These are phyloP conservation scores for Diabrotica undecimpunctata DNA, from an alignment of 1,140 invertebrate genomes.

Conservation along the genomic window DNA sequence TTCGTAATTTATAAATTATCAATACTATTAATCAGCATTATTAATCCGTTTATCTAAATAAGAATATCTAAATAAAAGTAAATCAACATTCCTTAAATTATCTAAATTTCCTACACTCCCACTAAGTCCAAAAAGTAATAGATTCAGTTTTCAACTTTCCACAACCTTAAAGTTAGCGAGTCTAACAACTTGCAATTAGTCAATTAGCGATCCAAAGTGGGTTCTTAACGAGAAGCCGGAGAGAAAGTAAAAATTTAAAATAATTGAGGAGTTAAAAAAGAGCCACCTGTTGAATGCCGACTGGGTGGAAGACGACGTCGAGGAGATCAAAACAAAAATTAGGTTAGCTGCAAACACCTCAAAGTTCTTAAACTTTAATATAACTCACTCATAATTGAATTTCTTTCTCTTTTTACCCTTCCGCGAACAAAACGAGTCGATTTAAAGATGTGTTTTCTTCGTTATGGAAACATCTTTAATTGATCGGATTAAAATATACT, in stretches of 20 bases:
- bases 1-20: too few relatives aligned
- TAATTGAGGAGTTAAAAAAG: conserved; percentile 29
- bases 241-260: conserved; percentile 36
- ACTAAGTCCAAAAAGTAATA: background rate
- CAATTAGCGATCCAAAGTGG: conserved; percentile 1
- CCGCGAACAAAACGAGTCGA: background rate
- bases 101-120: too few relatives aligned
- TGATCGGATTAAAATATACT: too few relatives aligned
- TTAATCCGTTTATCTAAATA: too few relatives aligned
- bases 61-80: too few relatives aligned
- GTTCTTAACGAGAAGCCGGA: conserved; percentile 1
- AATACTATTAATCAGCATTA: too few relatives aligned
- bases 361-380: conserved; percentile 34
- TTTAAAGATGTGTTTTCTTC: too few relatives aligned
- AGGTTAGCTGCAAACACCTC: conserved; percentile 37
- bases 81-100: too few relatives aligned
- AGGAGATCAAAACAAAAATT: conserved; percentile 30
- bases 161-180: background rate
- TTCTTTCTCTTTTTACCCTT: conserved; percentile 18
- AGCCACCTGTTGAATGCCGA: conserved; percentile 34
- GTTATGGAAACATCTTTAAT: too few relatives aligned
- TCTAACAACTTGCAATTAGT: conserved; percentile 1
- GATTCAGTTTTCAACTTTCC: background rate
- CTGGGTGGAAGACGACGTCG: conserved; percentile 12
- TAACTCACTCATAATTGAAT: conserved; percentile 35